phyloP scores from a whole-genome alignment of 2,888 invertebrate species.

The Cheilosia soror region DNA sequence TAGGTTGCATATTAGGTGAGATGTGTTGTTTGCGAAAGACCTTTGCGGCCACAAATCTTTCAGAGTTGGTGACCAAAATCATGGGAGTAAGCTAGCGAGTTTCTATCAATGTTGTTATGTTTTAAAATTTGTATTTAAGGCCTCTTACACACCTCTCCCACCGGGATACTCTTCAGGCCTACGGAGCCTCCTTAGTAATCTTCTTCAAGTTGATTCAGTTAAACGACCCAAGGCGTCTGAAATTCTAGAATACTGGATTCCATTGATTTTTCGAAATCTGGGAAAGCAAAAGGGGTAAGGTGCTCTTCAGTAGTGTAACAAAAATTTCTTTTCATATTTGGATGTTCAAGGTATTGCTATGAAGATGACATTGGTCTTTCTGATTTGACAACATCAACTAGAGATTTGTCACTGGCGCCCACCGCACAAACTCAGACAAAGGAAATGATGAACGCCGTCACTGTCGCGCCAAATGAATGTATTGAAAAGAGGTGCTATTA shows the following conservation, averaged over 20 bases:
- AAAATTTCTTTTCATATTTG: neutral
- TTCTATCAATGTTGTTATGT: neutral
- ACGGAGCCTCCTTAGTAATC: slow-evolving; percentile 86
- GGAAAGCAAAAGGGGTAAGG: slow-evolving; percentile 82
- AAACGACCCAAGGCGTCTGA: slow-evolving; percentile 87
- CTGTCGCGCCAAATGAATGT: slow-evolving; percentile 80
- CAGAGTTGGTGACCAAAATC: slow-evolving; percentile 89
- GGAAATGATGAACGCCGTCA: slow-evolving; percentile 82
- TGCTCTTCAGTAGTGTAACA: neutral
- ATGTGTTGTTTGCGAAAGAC: slow-evolving; percentile 89
- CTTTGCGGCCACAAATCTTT: slow-evolving; percentile 89
- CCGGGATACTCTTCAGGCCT: slow-evolving; percentile 87
- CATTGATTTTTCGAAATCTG: slow-evolving; percentile 83
- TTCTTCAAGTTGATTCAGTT: slow-evolving; percentile 87
- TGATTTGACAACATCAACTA: slow-evolving; percentile 67
- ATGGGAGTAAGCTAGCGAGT: slow-evolving; percentile 85
- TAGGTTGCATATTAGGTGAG: slow-evolving; percentile 91
- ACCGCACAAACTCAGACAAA: slow-evolving; percentile 82
- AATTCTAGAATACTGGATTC: slow-evolving; percentile 85
- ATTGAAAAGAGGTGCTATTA: slow-evolving; percentile 80
- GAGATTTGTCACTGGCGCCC: slow-evolving; percentile 63
- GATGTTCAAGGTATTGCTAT: slow-evolving; percentile 79
- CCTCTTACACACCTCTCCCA: slow-evolving; percentile 88
- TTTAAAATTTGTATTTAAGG: slow-evolving; percentile 82
- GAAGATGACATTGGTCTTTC: slow-evolving; percentile 79